These are phyloP conservation scores for Gouania willdenowi DNA, from an alignment of 2,797 vertebrate genomes.

Conservation along the genomic window DNA sequence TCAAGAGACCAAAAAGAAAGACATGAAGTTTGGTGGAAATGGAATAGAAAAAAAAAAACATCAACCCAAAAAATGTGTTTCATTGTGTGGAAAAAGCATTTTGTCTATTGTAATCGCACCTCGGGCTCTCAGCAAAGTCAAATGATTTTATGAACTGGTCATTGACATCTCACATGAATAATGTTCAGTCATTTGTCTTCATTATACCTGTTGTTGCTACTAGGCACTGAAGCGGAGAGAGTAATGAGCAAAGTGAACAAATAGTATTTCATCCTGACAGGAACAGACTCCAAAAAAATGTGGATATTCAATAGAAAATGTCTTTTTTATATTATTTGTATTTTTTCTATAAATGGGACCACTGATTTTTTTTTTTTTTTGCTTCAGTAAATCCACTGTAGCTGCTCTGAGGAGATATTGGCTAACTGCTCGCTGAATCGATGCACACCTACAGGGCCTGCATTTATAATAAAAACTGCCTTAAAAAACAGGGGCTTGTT, in stretches of 20 bases:
- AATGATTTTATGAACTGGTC: conserved; percentile 11
- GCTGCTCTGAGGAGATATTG: conserved; percentile 35
- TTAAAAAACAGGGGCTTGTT: conserved; percentile 28
- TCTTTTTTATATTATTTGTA: not conserved
- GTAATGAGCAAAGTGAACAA: conserved; percentile 28
- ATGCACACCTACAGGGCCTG: conserved; percentile 33
- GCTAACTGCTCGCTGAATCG: conserved; percentile 24
- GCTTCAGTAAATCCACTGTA: conserved; percentile 23
- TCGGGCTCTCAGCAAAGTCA: conserved; percentile 12
- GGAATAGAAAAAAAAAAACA: not conserved
- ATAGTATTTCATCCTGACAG: conserved; percentile 22
- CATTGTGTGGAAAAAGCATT: no score
- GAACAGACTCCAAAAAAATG: no score
- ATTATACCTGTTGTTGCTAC: conserved; percentile 21
- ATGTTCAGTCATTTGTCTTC: conserved; percentile 34
- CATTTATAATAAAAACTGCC: conserved; percentile 47
- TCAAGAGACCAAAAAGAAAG: no score
- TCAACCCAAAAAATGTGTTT: conserved; percentile 5
- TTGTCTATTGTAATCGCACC: conserved; percentile 42
- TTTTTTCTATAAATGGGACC: conserved; percentile 30
- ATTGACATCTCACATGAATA: conserved; percentile 15
- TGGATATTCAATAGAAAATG: not conserved
- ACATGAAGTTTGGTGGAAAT: no score
- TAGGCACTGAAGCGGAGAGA: conserved; percentile 5
- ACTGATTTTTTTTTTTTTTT: conserved; percentile 22